A percentile compares a stretch with the other conserved stretches of the same genome.
Evolutionary conservation across 2,888 invertebrate species (phyloP).

Genomic region (Sarcophaga variegata): DNA sequence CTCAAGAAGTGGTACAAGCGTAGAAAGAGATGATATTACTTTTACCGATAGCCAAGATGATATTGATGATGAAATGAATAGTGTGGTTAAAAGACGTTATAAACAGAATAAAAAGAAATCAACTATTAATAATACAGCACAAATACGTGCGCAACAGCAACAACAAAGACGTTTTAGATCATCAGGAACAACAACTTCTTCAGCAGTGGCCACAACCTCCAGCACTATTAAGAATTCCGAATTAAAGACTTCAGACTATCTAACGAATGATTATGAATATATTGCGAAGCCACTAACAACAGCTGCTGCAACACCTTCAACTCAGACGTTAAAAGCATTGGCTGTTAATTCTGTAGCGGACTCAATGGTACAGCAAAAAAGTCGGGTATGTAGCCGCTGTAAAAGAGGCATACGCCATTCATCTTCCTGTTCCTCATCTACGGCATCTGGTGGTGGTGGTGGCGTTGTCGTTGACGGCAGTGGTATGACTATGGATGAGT

Average conservation of each 20-base stretch:
- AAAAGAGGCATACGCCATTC: conserved; percentile 80
- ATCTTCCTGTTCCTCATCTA: conserved; percentile 85
- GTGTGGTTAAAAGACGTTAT: conserved; percentile 78
- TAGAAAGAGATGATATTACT: conserved; percentile 61
- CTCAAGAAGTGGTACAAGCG: conserved; percentile 49
- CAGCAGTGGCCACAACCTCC: conserved; percentile 29
- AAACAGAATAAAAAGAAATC: conserved; percentile 78
- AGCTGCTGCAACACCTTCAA: conserved; percentile 61
- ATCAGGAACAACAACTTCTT: conserved; percentile 17
- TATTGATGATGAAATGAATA: conserved; percentile 74
- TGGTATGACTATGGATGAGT: conserved; percentile 90
- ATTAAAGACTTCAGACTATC: conserved; percentile 42
- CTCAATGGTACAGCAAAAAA: conserved; percentile 55
- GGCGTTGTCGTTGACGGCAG: conserved; percentile 71
- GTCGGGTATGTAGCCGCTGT: conserved; percentile 78
- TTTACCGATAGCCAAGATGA: conserved; percentile 74
- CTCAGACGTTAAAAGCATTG: conserved; percentile 62
- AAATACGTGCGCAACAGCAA: conserved; percentile 74
- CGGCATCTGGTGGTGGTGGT: conserved; percentile 74
- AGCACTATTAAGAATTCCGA: conserved; percentile 56
- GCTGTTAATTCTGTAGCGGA: conserved; percentile 24
- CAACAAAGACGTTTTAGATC: conserved; percentile 77
- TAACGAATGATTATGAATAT: conserved; percentile 56
- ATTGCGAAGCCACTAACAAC: conserved; percentile 67
- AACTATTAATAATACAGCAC: conserved; percentile 66